phyloP scores from a whole-genome alignment of 2,113 vertebrate genomes.

The Labrus mixtus region DNA sequence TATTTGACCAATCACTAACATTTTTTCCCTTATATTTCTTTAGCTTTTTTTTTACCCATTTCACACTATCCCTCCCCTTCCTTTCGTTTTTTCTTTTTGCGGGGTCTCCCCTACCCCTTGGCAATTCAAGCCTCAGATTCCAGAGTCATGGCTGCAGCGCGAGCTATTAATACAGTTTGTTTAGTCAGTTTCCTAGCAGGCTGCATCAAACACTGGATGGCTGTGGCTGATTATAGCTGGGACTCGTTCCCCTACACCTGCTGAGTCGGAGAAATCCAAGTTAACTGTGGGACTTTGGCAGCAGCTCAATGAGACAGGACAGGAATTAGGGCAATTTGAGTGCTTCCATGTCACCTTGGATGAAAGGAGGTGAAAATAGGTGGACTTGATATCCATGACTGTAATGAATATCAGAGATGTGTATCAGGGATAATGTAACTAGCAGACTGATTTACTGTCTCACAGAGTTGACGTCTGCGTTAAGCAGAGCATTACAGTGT shows the following conservation, averaged over 20 bases:
- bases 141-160: slow-evolving; percentile 80
- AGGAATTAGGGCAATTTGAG: slow-evolving; percentile 60
- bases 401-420: slow-evolving; percentile 56
- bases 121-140: slow-evolving; percentile 83
- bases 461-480: slow-evolving; percentile 22
- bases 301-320: slow-evolving; percentile 60
- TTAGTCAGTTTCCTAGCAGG: slow-evolving; percentile 90
- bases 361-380: slow-evolving; percentile 69
- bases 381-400: slow-evolving; percentile 51
- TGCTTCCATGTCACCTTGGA: slow-evolving; percentile 71
- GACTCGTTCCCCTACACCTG: slow-evolving; percentile 82
- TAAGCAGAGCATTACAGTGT: slow-evolving; percentile 19
- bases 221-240: slow-evolving; percentile 84
- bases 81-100: slow-evolving; percentile 52
- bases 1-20: slow-evolving; percentile 16
- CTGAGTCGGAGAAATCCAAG: slow-evolving; percentile 85
- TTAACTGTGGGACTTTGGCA: slow-evolving; percentile 73
- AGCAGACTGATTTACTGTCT: slow-evolving; percentile 50
- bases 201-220: slow-evolving; percentile 85
- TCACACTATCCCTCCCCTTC: slow-evolving; percentile 1
- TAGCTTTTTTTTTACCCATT: background rate
- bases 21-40: slow-evolving; percentile 19
- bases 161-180: slow-evolving; percentile 89
- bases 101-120: slow-evolving; percentile 82
- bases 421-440: slow-evolving; percentile 34